Percentiles rank a stretch among this genome's conserved stretches.
Evolutionary conservation across 2,113 vertebrate genomes (phyloP).

Genomic region (Hydropotes inermis): DNA sequence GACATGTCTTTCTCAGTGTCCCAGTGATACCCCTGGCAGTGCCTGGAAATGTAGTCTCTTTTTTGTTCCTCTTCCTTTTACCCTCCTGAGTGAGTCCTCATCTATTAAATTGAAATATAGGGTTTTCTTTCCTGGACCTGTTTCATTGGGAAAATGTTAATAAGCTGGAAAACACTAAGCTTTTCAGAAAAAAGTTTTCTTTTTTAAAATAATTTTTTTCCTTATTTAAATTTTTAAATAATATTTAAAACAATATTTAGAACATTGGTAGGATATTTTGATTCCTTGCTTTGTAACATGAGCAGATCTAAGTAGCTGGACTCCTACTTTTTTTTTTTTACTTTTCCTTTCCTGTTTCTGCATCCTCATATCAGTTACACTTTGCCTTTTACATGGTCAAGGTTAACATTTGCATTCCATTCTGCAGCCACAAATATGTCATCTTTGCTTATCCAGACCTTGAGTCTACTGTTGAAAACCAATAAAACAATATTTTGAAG

Average conservation of each 20-base stretch:
- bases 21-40: not conserved
- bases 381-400: not conserved
- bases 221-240: not conserved
- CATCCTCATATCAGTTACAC: not conserved
- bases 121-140: not conserved
- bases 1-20: not conserved
- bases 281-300: not conserved
- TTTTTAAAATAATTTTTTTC: not conserved
- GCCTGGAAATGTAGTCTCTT: not conserved
- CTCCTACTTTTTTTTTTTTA: not conserved
- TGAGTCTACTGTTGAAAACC: not conserved
- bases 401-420: not conserved
- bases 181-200: not conserved
- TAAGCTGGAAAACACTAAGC: not conserved
- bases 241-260: not conserved
- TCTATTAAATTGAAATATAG: not conserved
- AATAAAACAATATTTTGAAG: constrained; percentile 5
- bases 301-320: not conserved
- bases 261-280: not conserved
- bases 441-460: not conserved
- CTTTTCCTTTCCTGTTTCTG: not conserved
- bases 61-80: not conserved
- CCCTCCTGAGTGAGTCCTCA: not conserved
- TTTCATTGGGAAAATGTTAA: not conserved
- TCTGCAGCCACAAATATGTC: not conserved